Conservation (phyloP, 1,140 invertebrate genomes). For the Drosophila funebris region DNA sequence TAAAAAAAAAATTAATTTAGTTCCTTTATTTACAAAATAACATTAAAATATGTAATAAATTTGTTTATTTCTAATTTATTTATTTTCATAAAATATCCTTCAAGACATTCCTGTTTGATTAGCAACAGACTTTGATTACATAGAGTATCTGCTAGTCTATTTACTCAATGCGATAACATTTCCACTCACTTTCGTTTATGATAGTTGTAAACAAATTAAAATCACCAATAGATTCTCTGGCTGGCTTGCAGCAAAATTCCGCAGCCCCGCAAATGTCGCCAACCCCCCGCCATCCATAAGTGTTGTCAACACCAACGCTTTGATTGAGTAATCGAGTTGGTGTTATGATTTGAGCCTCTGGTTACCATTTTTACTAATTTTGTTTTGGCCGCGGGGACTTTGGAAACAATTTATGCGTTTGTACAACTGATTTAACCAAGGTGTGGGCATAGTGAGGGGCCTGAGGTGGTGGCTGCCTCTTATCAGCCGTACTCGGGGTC, state of each 20-base stretch:
- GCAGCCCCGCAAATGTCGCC: not conserved
- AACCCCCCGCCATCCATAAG: not conserved
- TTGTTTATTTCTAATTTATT: no score
- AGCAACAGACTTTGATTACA: not conserved
- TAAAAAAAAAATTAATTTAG: no score
- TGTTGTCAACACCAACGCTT: constrained; percentile 52
- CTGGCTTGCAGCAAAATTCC: not conserved
- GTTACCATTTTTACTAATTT: not conserved
- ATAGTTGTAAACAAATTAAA: constrained; percentile 81
- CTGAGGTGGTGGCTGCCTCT: constrained; percentile 14
- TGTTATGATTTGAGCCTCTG: constrained; percentile 50
- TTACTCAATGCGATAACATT: not conserved
- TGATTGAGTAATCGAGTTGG: constrained; percentile 77
- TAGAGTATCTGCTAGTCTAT: not conserved
- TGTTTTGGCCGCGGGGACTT: constrained; percentile 37
- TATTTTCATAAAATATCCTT: no score
- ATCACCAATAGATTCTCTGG: constrained; percentile 62
- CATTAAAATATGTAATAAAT: no score
- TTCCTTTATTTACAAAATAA: no score
- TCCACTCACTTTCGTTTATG: constrained; percentile 33
- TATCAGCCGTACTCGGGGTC: constrained; percentile 70
- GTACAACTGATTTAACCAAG: constrained; percentile 42
- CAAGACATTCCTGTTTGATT: not conserved
- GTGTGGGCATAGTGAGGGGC: constrained; percentile 18
- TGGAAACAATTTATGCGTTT: constrained; percentile 74